Percentiles rank a stretch among this genome's conserved stretches.
These are phyloP conservation scores for Rhinichthys klamathensis DNA, from an alignment of 2,113 vertebrate species.

Conservation along the genomic window DNA sequence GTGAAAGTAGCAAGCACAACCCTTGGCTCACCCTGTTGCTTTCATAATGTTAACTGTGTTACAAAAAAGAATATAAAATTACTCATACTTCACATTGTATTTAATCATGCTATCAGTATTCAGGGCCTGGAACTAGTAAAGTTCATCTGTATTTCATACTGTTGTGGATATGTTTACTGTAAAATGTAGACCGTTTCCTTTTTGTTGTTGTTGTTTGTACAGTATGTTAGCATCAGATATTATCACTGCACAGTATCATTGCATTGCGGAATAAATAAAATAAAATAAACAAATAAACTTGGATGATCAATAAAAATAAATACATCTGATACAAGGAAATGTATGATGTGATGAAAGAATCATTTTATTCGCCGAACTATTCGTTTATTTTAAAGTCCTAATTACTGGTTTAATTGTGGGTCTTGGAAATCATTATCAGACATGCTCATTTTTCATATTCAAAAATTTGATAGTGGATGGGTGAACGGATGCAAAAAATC, in stretches of 20 bases:
- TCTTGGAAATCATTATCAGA: not conserved
- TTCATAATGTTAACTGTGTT: not conserved
- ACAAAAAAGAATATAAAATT: not conserved
- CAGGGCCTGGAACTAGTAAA: not conserved
- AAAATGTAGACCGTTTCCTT: not conserved
- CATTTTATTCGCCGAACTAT: not conserved
- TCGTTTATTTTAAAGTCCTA: not conserved
- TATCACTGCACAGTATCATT: not conserved
- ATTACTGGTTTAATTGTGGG: not conserved
- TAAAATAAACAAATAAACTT: not conserved
- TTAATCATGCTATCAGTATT: not conserved
- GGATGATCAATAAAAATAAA: not conserved
- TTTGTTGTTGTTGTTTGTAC: not conserved
- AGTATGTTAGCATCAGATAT: not conserved
- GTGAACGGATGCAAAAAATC: conserved; percentile 26
- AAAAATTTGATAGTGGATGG: not conserved
- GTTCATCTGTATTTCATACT: not conserved
- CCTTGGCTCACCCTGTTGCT: not conserved
- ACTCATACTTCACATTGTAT: not conserved
- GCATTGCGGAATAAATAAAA: not conserved
- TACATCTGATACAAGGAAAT: not conserved
- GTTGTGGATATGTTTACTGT: not conserved
- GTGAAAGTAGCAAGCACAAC: not conserved
- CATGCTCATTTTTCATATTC: not conserved
- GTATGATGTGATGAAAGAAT: not conserved